Percentiles rank a stretch among this genome's conserved stretches.
These are phyloP conservation scores for Halcyon senegalensis DNA, from an alignment of 2,113 vertebrate genomes.

Conservation along the genomic window DNA sequence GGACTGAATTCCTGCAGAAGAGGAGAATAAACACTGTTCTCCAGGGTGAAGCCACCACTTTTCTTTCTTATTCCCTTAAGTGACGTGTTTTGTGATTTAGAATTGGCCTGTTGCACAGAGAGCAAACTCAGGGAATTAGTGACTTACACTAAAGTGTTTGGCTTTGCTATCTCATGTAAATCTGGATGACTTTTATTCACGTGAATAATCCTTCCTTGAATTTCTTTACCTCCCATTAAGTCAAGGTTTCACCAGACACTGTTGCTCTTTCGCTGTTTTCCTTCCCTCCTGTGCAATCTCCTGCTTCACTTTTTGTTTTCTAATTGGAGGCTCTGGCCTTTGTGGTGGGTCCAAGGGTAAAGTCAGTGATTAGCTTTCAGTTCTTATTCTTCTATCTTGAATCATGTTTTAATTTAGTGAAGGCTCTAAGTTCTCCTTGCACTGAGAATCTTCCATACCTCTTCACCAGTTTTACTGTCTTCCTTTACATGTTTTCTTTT, in stretches of 20 bases:
- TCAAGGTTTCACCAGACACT: background rate
- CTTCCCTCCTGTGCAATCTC: background rate
- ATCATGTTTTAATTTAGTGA: background rate
- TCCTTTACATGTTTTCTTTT: background rate
- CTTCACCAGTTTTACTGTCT: background rate
- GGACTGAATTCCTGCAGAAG: background rate
- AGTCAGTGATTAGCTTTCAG: background rate
- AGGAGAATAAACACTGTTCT: background rate
- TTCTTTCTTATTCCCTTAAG: background rate
- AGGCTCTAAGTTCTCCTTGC: background rate
- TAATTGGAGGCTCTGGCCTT: background rate
- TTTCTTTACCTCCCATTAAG: background rate
- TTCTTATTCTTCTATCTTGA: background rate
- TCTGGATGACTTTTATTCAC: background rate
- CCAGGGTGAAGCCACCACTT: background rate
- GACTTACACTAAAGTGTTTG: background rate
- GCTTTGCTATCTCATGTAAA: background rate
- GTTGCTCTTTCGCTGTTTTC: background rate
- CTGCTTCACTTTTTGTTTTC: background rate
- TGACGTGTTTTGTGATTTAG: background rate
- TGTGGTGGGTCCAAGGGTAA: background rate
- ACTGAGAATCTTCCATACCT: background rate
- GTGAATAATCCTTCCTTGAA: background rate
- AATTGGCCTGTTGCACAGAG: background rate
- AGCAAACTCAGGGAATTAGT: background rate